Percentiles rank a stretch among this genome's conserved stretches.
Conservation (phyloP, 2,888 invertebrate genomes). For the Amiota mariae region DNA sequence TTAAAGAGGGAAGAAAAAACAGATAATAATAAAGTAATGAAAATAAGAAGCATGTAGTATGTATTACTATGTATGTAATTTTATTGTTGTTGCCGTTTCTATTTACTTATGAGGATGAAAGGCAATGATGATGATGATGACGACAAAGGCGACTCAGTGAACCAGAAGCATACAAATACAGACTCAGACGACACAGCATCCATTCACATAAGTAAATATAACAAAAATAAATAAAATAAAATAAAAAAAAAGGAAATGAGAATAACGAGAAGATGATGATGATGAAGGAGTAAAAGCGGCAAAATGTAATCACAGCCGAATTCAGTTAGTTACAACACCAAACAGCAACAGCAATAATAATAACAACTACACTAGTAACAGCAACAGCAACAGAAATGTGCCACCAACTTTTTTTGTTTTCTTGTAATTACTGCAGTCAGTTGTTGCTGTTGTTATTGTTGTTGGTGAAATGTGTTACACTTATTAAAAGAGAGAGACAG, state of each 20-base stretch:
- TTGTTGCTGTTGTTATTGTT: conserved; percentile 42
- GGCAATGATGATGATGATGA: conserved; percentile 26
- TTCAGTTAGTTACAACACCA: not conserved
- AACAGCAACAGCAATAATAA: conserved; percentile 21
- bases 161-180: conserved; percentile 56
- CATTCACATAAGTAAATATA: not conserved
- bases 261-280: not conserved
- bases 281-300: conserved; percentile 21
- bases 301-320: conserved; percentile 15
- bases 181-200: conserved; percentile 37
- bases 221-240: not conserved
- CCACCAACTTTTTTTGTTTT: not conserved
- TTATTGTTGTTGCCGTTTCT: conserved; percentile 42
- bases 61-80: too few species aligned
- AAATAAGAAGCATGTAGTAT: conserved; percentile 4
- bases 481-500: conserved; percentile 64
- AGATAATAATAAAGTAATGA: not conserved
- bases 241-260: not conserved
- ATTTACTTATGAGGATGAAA: conserved; percentile 67
- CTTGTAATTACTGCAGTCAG: conserved; percentile 37
- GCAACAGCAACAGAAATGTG: conserved; percentile 29
- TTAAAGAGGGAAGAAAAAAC: too few species aligned
- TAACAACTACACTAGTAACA: too few species aligned
- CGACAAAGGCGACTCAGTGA: conserved; percentile 51
- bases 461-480: conserved; percentile 69